These are phyloP conservation scores for Mus pahari DNA, from an alignment of 2,113 vertebrate species.

Conservation along the genomic window DNA sequence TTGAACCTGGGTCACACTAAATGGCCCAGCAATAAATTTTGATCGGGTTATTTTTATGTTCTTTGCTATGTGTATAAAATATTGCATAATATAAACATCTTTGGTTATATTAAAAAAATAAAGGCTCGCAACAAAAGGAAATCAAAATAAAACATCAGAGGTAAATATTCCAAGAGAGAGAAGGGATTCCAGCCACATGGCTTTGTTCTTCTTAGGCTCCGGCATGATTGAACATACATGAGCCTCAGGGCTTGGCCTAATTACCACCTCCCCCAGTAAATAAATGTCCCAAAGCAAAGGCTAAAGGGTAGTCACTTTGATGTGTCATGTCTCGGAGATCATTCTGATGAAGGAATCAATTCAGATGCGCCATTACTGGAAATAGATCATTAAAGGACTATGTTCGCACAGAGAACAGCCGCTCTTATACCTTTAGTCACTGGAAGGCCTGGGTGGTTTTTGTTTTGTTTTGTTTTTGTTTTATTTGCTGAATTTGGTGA, in stretches of 20 bases:
- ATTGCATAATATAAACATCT: conserved; percentile 39
- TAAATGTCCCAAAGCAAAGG: conserved; percentile 70
- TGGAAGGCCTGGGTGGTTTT: neutral
- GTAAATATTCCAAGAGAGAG: neutral
- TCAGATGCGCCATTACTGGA: conserved; percentile 54
- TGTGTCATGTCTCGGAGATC: conserved; percentile 64
- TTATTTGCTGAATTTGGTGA: conserved; percentile 31
- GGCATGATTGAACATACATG: conserved; percentile 54
- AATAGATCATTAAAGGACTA: conserved; percentile 45
- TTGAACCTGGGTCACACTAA: conserved; percentile 18
- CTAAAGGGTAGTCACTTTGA: conserved; percentile 67
- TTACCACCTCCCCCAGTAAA: conserved; percentile 67
- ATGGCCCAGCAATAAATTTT: conserved; percentile 54
- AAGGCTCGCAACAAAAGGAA: conserved; percentile 62
- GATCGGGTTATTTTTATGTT: conserved; percentile 54
- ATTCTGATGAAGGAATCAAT: conserved; percentile 64
- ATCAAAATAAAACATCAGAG: conserved; percentile 58
- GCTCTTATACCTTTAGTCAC: conserved; percentile 1
- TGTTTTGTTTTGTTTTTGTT: neutral
- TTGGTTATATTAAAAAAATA: conserved; percentile 20
- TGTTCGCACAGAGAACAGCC: neutral
- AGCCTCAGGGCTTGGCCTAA: conserved; percentile 64
- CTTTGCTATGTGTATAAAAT: conserved; percentile 57
- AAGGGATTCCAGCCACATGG: neutral
- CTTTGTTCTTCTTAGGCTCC: conserved; percentile 67